phyloP scores from a whole-genome alignment of 2,113 vertebrate species.

The Caloenas nicobarica region DNA sequence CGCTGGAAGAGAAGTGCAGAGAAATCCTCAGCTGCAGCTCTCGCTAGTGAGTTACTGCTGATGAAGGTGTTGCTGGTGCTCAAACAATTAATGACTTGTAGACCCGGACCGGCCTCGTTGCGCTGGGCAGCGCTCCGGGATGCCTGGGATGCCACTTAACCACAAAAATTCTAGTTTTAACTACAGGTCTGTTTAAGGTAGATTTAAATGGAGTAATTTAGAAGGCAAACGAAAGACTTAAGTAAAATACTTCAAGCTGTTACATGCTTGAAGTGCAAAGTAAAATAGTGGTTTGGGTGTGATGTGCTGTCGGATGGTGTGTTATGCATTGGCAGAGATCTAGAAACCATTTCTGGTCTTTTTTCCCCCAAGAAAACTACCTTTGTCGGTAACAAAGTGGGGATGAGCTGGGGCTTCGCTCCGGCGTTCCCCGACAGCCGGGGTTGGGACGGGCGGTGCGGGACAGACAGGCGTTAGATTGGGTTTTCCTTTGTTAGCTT shows the following conservation, averaged over 20 bases:
- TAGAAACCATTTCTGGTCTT: background rate
- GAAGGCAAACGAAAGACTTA: slow-evolving; percentile 21
- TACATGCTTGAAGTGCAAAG: background rate
- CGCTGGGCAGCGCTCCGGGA: background rate
- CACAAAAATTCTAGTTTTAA: background rate
- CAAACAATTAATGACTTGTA: background rate
- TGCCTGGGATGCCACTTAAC: background rate
- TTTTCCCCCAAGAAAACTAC: fast-evolving
- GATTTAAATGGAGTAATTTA: background rate
- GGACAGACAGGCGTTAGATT: fast-evolving
- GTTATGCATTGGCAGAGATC: background rate
- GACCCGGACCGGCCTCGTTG: background rate
- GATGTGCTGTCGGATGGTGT: background rate
- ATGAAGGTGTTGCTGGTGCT: slow-evolving; percentile 1
- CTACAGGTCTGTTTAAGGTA: background rate
- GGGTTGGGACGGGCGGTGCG: background rate
- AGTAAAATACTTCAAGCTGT: background rate
- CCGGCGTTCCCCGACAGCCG: too few species aligned
- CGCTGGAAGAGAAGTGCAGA: background rate
- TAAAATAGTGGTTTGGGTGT: background rate
- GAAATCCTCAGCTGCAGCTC: slow-evolving; percentile 25
- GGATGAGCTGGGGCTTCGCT: background rate
- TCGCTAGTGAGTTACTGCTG: background rate
- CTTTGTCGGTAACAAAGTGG: too few species aligned
- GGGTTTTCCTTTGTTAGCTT: background rate